Base-by-base conservation (phyloP, 1,140 invertebrate species). In the Hyposmocoma kahamanoa region DNA sequence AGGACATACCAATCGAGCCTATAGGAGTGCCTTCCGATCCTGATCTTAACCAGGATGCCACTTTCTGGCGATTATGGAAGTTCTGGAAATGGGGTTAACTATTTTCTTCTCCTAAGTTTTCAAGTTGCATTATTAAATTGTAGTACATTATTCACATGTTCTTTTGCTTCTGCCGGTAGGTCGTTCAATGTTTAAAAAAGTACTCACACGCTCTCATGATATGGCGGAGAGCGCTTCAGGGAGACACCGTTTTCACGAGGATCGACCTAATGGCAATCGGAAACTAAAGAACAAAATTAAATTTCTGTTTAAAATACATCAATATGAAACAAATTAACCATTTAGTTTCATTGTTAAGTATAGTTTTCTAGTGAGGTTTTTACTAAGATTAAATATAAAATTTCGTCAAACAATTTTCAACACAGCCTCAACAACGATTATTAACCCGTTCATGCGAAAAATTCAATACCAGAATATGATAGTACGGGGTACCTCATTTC, bases 211-310 rank as follows among this genome's bases (percentile, higher is more conserved):
- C 24, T 60, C 50, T 63, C 18, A 43, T 50, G 55, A 58, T 30
- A 48, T 48, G 42, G 48, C 50, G 39, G 58, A 71, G 50, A 75
- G 54, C 38, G 51, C 44, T 9, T 41, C 55, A 22, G 47, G 56
- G 18, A 61, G 55, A 54, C 58, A 51, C 21, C 52, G 50, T 8
- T 15, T 42, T 30, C 53, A 60, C 42, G 41, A 49, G 21, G 53
- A 55, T 43, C 38, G 38, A 51, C 32, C 32, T 10, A 45, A 43
- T 21, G 63, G 53, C 36, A n/a, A n/a, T n/a, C 59, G 50, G 21
- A 70, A 68, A 56, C 26, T 72, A 39, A 77, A 74, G 58, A 74
- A 72, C 20, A 74, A 77, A 47, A 42, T 77, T 13, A 77, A 72
- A 58, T 58, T 77, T 15, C 50, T 74, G 41, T 54, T 77, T 22